Evolutionary conservation across 1,140 invertebrate species (phyloP).

Genomic region (Triops longicaudatus): DNA sequence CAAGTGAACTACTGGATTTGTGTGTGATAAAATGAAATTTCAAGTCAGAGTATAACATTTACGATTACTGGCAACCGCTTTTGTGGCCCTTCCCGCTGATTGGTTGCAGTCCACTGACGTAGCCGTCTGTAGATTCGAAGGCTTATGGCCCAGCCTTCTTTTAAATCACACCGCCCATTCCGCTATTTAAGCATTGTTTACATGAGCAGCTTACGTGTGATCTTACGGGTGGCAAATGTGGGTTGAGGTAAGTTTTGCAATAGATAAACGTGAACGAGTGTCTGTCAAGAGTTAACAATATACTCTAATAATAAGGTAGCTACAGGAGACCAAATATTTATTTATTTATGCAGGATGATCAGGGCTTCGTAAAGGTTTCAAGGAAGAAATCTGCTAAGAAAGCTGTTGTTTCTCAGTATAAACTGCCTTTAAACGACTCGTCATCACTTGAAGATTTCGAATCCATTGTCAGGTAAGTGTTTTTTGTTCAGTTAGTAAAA

Average conservation of each 20-base stretch:
- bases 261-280: no score
- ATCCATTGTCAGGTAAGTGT: neutral
- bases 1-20: no score
- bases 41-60: no score
- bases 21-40: no score
- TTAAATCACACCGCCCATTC: neutral
- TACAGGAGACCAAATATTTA: neutral
- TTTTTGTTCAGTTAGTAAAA: neutral
- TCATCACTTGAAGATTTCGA: conserved; percentile 16
- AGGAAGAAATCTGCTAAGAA: conserved; percentile 24
- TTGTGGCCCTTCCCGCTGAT: no score
- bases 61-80: no score
- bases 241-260: neutral
- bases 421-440: neutral
- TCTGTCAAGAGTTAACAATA: neutral
- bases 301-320: neutral
- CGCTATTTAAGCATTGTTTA: neutral
- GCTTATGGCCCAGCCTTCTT: no score
- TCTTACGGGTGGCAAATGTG: neutral
- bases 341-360: conserved; percentile 22
- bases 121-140: no score
- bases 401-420: neutral
- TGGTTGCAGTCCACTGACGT: no score
- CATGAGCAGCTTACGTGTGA: neutral
- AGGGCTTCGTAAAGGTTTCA: conserved; percentile 27